A percentile compares a stretch with the other conserved stretches of the same genome.
These are phyloP conservation scores for Chironomus tentans DNA, from an alignment of 2,888 invertebrate genomes.

Conservation along the genomic window DNA sequence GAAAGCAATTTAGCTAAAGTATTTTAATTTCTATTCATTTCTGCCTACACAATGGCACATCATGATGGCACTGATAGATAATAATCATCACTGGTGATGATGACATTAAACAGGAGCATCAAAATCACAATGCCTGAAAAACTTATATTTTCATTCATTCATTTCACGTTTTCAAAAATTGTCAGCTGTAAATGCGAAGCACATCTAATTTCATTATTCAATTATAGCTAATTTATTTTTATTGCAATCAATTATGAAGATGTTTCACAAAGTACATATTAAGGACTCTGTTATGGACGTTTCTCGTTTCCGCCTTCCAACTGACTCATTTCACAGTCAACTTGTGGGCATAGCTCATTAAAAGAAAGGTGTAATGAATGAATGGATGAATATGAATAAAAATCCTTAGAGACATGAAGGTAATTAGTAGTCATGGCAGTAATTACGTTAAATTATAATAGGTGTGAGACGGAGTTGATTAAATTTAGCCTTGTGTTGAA, in stretches of 20 bases:
- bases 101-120: not conserved
- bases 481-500: not conserved
- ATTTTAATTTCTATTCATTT: not conserved
- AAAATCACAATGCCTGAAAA: not conserved
- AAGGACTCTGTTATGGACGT: not conserved
- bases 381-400: not conserved
- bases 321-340: too few relatives aligned
- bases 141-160: not conserved
- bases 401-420: not conserved
- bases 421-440: not conserved
- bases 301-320: not conserved
- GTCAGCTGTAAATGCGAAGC: not conserved
- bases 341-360: not conserved
- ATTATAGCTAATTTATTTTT: constrained; percentile 15
- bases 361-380: not conserved
- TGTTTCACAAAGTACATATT: constrained; percentile 1
- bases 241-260: constrained; percentile 23
- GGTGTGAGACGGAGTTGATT: not conserved
- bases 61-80: not conserved
- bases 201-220: constrained; percentile 17
- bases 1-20: not conserved
- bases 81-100: not conserved
- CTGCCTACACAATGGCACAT: not conserved
- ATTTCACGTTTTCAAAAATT: not conserved
- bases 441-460: not conserved